These are phyloP conservation scores for Poeciliopsis presidionis DNA, from an alignment of 2,797 vertebrate species.

Conservation along the genomic window DNA sequence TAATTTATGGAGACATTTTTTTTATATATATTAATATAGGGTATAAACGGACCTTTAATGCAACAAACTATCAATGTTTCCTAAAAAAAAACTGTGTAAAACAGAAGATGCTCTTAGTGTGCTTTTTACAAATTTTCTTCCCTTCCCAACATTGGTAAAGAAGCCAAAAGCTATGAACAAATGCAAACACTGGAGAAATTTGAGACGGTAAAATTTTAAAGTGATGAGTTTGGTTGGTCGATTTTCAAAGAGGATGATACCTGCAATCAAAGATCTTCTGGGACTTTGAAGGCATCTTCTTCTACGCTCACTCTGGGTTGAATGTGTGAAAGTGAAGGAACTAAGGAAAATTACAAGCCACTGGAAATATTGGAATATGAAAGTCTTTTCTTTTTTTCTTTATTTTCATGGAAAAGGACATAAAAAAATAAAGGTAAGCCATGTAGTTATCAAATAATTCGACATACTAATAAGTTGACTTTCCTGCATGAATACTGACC, in stretches of 20 bases:
- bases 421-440: conserved; percentile 66
- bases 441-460: not conserved
- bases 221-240: conserved; percentile 48
- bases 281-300: conserved; percentile 61
- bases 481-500: not conserved
- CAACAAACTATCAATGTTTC: conserved; percentile 62
- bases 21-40: conserved; percentile 51
- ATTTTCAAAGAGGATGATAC: conserved; percentile 63
- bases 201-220: conserved; percentile 43
- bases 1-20: conserved; percentile 81
- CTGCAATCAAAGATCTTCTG: conserved; percentile 48
- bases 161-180: conserved; percentile 63
- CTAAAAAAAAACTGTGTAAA: conserved; percentile 54
- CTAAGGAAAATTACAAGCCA: conserved; percentile 46
- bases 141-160: conserved; percentile 59
- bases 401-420: conserved; percentile 37
- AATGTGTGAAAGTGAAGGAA: conserved; percentile 75
- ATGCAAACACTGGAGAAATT: conserved; percentile 73
- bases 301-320: conserved; percentile 65
- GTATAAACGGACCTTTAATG: conserved; percentile 72
- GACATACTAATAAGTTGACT: conserved; percentile 2
- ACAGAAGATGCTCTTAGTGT: conserved; percentile 53
- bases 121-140: conserved; percentile 4
- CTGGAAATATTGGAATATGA: conserved; percentile 57
- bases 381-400: conserved; percentile 29